Conservation (phyloP, 1,140 invertebrate species). For the Marisa cornuarietis region DNA sequence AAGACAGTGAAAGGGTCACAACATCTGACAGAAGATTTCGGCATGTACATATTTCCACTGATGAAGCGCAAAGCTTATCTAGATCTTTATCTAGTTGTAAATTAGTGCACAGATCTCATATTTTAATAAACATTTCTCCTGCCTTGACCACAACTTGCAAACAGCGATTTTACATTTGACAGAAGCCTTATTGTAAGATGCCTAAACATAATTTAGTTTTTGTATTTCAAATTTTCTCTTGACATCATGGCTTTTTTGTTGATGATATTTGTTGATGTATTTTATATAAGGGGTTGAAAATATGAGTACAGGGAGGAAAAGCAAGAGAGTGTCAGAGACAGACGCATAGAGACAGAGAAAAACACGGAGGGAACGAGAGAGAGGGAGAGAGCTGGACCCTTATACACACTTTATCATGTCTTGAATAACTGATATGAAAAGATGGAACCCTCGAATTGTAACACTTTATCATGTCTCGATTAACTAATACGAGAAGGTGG, state of each 20-base stretch:
- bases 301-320: background rate
- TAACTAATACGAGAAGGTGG: background rate
- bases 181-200: background rate
- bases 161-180: background rate
- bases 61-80: too few relatives aligned
- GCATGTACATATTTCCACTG: too few relatives aligned
- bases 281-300: background rate
- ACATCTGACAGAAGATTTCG: too few relatives aligned
- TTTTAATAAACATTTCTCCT: background rate
- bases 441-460: too few relatives aligned
- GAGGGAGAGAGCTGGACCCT: background rate
- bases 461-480: background rate
- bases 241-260: background rate
- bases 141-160: background rate
- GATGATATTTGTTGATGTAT: background rate
- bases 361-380: constrained; percentile 4
- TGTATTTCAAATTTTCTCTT: background rate
- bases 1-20: too few relatives aligned
- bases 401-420: background rate
- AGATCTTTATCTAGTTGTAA: too few relatives aligned
- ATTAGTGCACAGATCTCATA: background rate
- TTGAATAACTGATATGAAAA: background rate
- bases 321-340: background rate
- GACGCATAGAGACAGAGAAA: too few relatives aligned
- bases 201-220: background rate